Percentiles rank a stretch among this genome's conserved stretches.
Evolutionary conservation across 2,888 invertebrate species (phyloP).

Genomic region (Sarcophaga rosellei): DNA sequence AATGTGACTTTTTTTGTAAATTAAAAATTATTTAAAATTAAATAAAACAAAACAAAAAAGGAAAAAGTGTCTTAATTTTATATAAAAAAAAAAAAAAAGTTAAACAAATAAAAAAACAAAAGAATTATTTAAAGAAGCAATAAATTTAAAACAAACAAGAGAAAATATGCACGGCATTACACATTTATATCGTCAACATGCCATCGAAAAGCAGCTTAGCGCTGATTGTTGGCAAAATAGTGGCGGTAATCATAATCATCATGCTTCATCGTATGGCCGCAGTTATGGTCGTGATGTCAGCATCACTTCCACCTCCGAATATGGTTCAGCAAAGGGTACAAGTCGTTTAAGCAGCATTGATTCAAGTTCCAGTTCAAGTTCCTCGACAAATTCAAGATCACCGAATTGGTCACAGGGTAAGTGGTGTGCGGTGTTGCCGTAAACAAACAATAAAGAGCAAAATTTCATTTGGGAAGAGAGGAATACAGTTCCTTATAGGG

Average conservation of each 20-base stretch:
- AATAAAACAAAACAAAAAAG: neutral
- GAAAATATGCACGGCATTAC: conserved; percentile 80
- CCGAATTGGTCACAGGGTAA: conserved; percentile 77
- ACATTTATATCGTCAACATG: conserved; percentile 81
- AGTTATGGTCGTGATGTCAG: conserved; percentile 71
- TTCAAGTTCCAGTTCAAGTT: conserved; percentile 79
- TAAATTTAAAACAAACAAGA: conserved; percentile 55
- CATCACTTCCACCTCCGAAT: conserved; percentile 69
- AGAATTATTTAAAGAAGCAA: conserved; percentile 27
- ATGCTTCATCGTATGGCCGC: conserved; percentile 67
- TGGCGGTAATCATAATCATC: conserved; percentile 50
- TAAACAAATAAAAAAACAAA: conserved; percentile 24
- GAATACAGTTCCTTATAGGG: neutral
- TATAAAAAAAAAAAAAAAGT: conserved; percentile 42
- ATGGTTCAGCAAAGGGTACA: conserved; percentile 59
- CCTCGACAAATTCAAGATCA: conserved; percentile 77
- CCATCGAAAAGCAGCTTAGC: conserved; percentile 82
- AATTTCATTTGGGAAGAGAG: neutral
- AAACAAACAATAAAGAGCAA: too few relatives aligned
- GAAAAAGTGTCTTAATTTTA: conserved; percentile 53
- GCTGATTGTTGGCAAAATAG: conserved; percentile 81
- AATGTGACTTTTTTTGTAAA: conserved; percentile 60
- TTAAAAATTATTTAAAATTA: conserved; percentile 34
- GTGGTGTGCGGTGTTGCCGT: conserved; percentile 35
- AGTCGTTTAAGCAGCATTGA: conserved; percentile 76